Percentiles rank a stretch among this genome's conserved stretches.
These are phyloP conservation scores for Calephelis nemesis DNA, from an alignment of 1,140 invertebrate species.

Conservation along the genomic window DNA sequence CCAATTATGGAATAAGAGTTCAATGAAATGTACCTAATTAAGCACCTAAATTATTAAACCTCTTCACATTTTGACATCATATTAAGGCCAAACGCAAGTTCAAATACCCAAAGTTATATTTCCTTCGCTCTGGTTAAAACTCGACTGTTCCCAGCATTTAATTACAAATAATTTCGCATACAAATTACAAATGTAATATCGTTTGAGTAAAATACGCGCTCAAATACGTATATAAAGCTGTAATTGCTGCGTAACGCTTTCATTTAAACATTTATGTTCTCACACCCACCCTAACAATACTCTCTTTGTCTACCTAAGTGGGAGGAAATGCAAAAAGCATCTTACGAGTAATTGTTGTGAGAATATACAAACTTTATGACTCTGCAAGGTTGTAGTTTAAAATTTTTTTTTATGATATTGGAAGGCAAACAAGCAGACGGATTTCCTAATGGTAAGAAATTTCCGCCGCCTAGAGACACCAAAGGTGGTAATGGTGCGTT, in stretches of 20 bases:
- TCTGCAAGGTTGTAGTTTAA: neutral
- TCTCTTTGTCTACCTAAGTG: neutral
- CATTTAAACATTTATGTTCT: slow-evolving; percentile 11
- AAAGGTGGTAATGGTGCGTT: too few species aligned
- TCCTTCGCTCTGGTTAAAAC: neutral
- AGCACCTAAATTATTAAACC: too few species aligned
- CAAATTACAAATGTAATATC: neutral
- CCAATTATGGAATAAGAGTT: too few species aligned
- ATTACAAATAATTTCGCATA: slow-evolving; percentile 9
- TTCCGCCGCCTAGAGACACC: too few species aligned
- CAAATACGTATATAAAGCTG: neutral
- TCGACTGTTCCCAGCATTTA: neutral
- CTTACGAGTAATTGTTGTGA: slow-evolving; percentile 3
- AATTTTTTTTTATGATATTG: too few species aligned
- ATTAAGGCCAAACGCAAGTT: neutral
- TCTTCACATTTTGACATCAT: neutral
- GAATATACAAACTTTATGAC: neutral
- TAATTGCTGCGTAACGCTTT: slow-evolving; percentile 11
- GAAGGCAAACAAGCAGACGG: too few species aligned
- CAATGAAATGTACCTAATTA: too few species aligned
- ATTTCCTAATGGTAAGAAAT: too few species aligned
- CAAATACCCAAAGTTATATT: neutral
- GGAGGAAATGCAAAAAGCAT: neutral
- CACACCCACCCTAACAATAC: slow-evolving; percentile 2
- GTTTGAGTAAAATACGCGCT: slow-evolving; percentile 3